Conservation (phyloP, 2,888 invertebrate species). For the Amblyteles armatorius region DNA sequence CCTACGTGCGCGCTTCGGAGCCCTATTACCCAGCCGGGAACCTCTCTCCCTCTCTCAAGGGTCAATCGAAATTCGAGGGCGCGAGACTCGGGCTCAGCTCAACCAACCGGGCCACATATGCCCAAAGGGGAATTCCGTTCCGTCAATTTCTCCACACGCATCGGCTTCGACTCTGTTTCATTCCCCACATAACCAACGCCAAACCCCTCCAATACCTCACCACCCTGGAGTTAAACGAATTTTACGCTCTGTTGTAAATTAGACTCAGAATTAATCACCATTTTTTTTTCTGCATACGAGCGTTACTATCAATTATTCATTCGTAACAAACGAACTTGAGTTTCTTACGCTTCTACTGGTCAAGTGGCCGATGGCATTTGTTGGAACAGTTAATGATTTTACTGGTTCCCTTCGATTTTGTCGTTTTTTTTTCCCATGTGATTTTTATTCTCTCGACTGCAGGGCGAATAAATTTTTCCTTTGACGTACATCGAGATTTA, state of each 20-base stretch:
- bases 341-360: not conserved
- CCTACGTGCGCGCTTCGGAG: constrained; percentile 27
- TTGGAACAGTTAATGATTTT: too few species aligned
- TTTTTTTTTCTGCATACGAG: too few species aligned
- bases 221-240: not conserved
- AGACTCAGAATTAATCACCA: too few species aligned
- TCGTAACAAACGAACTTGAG: not conserved
- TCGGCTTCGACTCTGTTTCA: not conserved
- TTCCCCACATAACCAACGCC: not conserved
- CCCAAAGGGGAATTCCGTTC: constrained; percentile 32
- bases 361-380: not conserved
- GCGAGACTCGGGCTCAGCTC: not conserved
- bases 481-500: not conserved
- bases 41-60: constrained; percentile 45
- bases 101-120: constrained; percentile 11
- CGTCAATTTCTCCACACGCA: constrained; percentile 20
- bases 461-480: not conserved
- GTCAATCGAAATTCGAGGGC: constrained; percentile 56
- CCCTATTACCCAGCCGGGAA: constrained; percentile 13
- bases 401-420: not conserved
- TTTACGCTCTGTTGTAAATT: not conserved
- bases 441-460: not conserved
- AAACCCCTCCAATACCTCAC: not conserved
- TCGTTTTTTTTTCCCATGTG: not conserved
- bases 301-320: not conserved